Conservation (phyloP, 2,888 invertebrate genomes). For the Nezara viridula region DNA sequence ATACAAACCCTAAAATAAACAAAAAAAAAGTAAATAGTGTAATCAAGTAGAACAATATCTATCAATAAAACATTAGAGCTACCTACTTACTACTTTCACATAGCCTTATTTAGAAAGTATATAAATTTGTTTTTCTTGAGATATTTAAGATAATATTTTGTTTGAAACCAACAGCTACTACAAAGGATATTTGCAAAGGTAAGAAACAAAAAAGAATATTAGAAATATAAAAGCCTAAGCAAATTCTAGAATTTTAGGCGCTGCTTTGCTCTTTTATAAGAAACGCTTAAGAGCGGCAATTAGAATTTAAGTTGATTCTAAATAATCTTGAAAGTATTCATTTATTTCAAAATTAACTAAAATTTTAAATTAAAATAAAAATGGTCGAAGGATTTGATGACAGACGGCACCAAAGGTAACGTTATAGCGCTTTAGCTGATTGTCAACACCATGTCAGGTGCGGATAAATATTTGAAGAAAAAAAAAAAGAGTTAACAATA, state of each 20-base stretch:
- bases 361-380: too few species aligned
- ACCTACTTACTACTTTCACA: background rate
- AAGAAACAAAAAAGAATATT: background rate
- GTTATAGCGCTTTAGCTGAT: too few species aligned
- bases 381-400: too few species aligned
- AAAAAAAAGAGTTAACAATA: too few species aligned
- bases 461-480: too few species aligned
- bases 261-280: background rate
- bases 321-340: too few species aligned
- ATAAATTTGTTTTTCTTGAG: background rate
- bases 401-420: too few species aligned
- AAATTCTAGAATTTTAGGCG: background rate
- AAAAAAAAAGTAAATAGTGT: conserved; percentile 56
- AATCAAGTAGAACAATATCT: background rate
- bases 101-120: background rate
- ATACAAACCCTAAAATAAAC: conserved; percentile 69
- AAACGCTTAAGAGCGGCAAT: conserved; percentile 24
- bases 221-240: background rate
- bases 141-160: conserved; percentile 37
- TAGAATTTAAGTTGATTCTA: too few species aligned
- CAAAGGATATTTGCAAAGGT: conserved; percentile 50
- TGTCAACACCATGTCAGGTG: too few species aligned
- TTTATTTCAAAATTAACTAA: too few species aligned
- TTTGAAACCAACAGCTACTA: conserved; percentile 47
- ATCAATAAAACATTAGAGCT: background rate